Base-by-base conservation (phyloP, 1,140 invertebrate genomes). In the Trichonephila clavata region DNA sequence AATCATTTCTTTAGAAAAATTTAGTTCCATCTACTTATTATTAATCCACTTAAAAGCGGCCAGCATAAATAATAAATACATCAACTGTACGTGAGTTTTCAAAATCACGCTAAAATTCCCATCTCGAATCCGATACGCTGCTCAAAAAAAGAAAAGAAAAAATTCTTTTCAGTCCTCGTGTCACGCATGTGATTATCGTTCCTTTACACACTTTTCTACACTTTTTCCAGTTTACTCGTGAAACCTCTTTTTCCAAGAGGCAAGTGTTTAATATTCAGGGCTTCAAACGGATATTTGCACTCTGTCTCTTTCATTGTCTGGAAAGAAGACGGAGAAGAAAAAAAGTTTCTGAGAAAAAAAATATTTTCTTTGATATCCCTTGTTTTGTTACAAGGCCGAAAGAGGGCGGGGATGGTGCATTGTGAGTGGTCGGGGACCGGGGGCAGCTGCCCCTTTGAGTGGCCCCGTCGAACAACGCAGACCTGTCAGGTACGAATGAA, bases 371-470 rank as follows among this genome's bases (percentile, higher is more conserved):
- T 21, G 18, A 71, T 71, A 27, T 71, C 68, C 32, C 24, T 27
- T 65, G 84, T 43, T 83, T 50, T 83, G 39, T 83, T 83, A 18
- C 80, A 57, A 57, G 80, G 63, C 27, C 50, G 50, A 50, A 24
- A 80, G n/a, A 80, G 90, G 90, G 80, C 90, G 80, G 90, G 57
- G 32, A 63, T 43, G 60, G 59, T 4, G 4, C 81, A 21, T 43
- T 61, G 65, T 50, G 50, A 81, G 60, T 65, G 84, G 84, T 80
- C 84, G 90, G 84, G 60, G 84, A 81, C 80, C 20, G 39, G 90
- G 90, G 90, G 80, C 83, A 81, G 80, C 83, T 81, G 60, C 90
- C 89, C 90, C 83, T 88, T 92, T 92, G 90, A 92, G 90, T 92
- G 90, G 90, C 81, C 90, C 90, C 59, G 57, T 60, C 81, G 80